These are phyloP conservation scores for Yponomeuta evonymella DNA, from an alignment of 2,888 invertebrate genomes.

Conservation along the genomic window DNA sequence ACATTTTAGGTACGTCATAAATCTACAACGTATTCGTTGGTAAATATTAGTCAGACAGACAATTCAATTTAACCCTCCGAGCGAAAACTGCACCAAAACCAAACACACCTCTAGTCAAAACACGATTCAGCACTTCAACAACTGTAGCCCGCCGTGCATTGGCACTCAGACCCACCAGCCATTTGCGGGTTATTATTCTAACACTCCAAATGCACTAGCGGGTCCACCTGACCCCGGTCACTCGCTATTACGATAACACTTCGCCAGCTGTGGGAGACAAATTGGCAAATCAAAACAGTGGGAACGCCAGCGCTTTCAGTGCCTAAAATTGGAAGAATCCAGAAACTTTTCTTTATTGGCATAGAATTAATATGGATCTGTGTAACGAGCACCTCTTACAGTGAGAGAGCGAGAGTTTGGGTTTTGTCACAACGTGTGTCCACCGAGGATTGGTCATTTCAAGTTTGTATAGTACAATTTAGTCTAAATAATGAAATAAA, in stretches of 20 bases:
- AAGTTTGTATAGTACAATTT: too few relatives aligned
- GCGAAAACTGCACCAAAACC: background rate
- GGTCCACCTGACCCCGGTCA: constrained; percentile 35
- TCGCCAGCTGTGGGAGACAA: background rate
- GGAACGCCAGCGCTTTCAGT: background rate
- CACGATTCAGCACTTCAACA: background rate
- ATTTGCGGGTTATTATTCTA: constrained; percentile 57
- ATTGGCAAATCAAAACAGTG: constrained; percentile 1
- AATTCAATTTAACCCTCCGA: too few relatives aligned
- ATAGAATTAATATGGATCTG: too few relatives aligned
- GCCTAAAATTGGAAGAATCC: background rate
- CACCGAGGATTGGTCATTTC: too few relatives aligned
- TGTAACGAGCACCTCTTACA: too few relatives aligned
- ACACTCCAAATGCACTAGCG: constrained; percentile 54
- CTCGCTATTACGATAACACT: background rate
- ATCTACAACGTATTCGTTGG: too few relatives aligned
- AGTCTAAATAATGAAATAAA: too few relatives aligned
- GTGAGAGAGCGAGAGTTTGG: too few relatives aligned
- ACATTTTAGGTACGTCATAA: too few relatives aligned
- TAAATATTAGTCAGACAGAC: too few relatives aligned
- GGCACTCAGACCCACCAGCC: constrained; percentile 24
- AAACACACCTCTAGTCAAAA: background rate
- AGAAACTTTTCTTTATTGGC: background rate
- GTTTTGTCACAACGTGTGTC: too few relatives aligned
- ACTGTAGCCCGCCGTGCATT: background rate